phyloP scores from a whole-genome alignment of 2,888 invertebrate genomes.

The Bugula neritina region DNA sequence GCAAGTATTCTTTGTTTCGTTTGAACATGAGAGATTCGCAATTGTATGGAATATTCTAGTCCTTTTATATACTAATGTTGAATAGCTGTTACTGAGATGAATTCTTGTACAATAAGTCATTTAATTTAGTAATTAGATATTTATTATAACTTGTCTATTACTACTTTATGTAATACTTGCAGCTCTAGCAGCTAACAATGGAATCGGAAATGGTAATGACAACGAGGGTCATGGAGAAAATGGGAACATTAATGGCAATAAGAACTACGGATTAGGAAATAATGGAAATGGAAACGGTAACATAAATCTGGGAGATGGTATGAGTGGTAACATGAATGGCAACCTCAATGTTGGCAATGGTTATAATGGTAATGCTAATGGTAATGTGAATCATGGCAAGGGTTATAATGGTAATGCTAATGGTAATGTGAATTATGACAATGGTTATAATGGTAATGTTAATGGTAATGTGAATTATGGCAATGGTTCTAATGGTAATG shows the following conservation, averaged over 20 bases:
- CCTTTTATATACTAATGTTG: too few species aligned
- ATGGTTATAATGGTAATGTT: background rate
- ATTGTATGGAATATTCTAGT: too few species aligned
- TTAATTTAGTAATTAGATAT: too few species aligned
- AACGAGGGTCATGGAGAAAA: conserved; percentile 6
- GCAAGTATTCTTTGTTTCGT: too few species aligned
- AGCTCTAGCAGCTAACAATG: background rate
- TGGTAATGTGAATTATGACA: background rate
- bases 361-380: conserved; percentile 26
- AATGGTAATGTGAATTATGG: conserved; percentile 8
- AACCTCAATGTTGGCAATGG: conserved; percentile 32
- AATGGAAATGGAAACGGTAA: conserved; percentile 22
- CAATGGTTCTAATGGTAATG: background rate
- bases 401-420: conserved; percentile 25
- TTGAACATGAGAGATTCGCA: too few species aligned
- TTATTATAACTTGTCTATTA: too few species aligned
- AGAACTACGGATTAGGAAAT: background rate
- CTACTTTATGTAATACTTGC: too few species aligned
- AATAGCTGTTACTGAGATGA: too few species aligned
- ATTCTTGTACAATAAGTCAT: too few species aligned
- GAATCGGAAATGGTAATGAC: conserved; percentile 11
- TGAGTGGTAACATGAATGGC: conserved; percentile 37
- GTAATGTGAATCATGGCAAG: conserved; percentile 25
- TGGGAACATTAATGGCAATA: conserved; percentile 21
- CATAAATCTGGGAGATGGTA: background rate